phyloP scores from a whole-genome alignment of 1,140 invertebrate genomes.

The Leptoteleia sp. region DNA sequence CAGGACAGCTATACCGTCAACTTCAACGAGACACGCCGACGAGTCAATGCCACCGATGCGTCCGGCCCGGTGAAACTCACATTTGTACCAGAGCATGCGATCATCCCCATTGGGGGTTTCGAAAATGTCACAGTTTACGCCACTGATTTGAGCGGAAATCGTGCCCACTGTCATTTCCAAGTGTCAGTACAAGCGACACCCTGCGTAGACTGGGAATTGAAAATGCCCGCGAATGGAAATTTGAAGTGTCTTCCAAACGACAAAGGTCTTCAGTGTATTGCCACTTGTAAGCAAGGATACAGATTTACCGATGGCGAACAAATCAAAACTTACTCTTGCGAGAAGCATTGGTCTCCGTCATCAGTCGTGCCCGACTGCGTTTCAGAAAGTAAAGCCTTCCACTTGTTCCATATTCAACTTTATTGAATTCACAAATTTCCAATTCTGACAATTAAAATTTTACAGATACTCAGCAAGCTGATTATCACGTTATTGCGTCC shows the following conservation, averaged over 20 bases:
- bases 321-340: conserved; percentile 92
- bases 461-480: conserved; percentile 93
- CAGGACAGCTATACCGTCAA: conserved; percentile 95
- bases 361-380: conserved; percentile 96
- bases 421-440: no score
- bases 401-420: no score
- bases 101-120: conserved; percentile 94
- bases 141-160: conserved; percentile 93
- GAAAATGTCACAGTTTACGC: conserved; percentile 97
- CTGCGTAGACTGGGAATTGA: conserved; percentile 96
- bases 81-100: conserved; percentile 92
- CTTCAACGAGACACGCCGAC: conserved; percentile 93
- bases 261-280: conserved; percentile 92
- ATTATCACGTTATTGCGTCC: conserved; percentile 94
- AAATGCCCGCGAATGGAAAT: conserved; percentile 92
- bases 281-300: conserved; percentile 94
- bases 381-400: conserved; percentile 91
- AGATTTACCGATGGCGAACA: conserved; percentile 95
- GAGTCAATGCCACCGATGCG: conserved; percentile 93
- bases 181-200: conserved; percentile 95
- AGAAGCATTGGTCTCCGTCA: conserved; percentile 90
- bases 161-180: conserved; percentile 96
- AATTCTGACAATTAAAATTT: no score
- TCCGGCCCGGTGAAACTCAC: conserved; percentile 92
- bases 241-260: conserved; percentile 90